phyloP scores from a whole-genome alignment of 2,113 vertebrate species.

The Cervus canadensis region DNA sequence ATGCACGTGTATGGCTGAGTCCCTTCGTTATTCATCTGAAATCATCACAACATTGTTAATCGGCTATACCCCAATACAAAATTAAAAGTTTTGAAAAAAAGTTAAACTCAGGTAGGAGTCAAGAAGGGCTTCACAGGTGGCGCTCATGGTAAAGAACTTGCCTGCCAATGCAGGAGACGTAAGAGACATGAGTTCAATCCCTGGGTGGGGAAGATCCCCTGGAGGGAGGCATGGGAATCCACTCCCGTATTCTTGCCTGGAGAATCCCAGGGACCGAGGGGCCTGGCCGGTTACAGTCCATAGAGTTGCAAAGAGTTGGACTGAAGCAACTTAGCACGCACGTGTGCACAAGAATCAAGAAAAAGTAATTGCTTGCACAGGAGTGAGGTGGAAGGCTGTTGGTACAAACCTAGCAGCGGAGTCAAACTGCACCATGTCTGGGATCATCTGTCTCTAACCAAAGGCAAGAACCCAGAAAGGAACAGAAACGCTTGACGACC shows the following conservation, averaged over 20 bases:
- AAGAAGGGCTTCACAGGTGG: background rate
- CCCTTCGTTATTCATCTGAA: background rate
- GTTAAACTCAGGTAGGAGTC: background rate
- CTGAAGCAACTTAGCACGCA: background rate
- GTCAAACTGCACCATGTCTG: background rate
- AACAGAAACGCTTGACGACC: rapidly evolving
- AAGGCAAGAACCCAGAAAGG: background rate
- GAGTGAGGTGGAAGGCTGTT: no score
- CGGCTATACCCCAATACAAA: background rate
- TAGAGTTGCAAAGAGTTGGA: background rate
- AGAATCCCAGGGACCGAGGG: background rate
- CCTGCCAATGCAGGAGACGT: background rate
- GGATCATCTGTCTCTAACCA: background rate
- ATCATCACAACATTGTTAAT: background rate
- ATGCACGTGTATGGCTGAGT: background rate
- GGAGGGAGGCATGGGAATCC: background rate
- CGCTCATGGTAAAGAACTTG: rapidly evolving
- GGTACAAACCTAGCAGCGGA: background rate
- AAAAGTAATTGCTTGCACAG: background rate
- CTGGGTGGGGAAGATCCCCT: background rate
- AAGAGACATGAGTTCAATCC: background rate
- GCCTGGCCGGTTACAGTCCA: background rate
- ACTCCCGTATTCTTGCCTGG: background rate
- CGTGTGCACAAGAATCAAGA: background rate
- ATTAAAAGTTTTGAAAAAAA: background rate